A percentile compares a stretch with the other conserved stretches of the same genome.
These are phyloP conservation scores for Pocillopora verrucosa DNA, from an alignment of 64 coral and sea anemone species.

Conservation along the genomic window DNA sequence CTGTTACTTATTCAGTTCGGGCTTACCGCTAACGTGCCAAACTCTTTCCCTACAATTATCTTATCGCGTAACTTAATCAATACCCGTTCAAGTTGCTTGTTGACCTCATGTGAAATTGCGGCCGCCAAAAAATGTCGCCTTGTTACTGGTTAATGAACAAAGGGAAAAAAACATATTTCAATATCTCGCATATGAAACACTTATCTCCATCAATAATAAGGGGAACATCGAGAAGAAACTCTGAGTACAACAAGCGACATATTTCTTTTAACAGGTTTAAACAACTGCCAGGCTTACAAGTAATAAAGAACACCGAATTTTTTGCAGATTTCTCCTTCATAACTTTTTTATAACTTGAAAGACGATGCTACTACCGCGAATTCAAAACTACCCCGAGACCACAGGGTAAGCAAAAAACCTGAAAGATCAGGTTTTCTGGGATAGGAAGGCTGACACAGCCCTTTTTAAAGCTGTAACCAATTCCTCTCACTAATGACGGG, in stretches of 20 bases:
- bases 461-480: constrained; percentile 1
- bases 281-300: neutral
- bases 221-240: neutral
- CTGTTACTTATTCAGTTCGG: neutral
- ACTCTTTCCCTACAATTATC: neutral
- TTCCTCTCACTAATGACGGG: constrained; percentile 3
- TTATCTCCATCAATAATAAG: neutral
- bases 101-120: neutral
- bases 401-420: neutral
- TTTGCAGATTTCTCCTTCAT: neutral
- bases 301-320: neutral
- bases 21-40: neutral
- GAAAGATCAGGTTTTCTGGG: neutral
- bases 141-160: neutral
- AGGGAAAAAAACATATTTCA: too few species aligned
- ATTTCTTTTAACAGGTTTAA: neutral
- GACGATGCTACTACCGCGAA: neutral
- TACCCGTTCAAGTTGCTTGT: neutral
- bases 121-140: neutral
- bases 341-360: neutral
- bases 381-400: too few species aligned
- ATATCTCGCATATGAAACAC: neutral
- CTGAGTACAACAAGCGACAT: neutral
- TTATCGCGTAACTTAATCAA: constrained; percentile 7
- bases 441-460: neutral